phyloP scores from a whole-genome alignment of 2,797 vertebrate species.

The Periparus ater region DNA sequence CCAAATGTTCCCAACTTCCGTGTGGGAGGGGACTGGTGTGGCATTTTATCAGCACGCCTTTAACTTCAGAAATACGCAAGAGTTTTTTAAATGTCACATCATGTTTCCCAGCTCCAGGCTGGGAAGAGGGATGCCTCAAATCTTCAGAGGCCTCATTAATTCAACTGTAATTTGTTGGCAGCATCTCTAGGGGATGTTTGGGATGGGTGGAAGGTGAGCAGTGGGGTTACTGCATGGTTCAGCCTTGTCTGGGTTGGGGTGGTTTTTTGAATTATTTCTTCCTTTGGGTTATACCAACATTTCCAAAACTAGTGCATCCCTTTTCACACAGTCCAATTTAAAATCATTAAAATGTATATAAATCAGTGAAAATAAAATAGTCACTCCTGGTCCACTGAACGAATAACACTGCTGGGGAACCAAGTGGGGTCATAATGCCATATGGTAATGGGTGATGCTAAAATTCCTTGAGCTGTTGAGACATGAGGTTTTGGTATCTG shows the following conservation, averaged over 20 bases:
- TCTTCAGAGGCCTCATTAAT: neutral
- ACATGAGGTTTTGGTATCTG: fast-evolving
- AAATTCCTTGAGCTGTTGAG: neutral
- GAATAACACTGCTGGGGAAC: neutral
- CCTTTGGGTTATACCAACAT: neutral
- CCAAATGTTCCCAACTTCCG: neutral
- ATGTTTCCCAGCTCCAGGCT: neutral
- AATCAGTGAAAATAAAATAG: neutral
- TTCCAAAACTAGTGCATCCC: neutral
- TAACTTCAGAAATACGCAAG: neutral
- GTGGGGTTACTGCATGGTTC: neutral
- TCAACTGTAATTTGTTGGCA: neutral
- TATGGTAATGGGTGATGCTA: fast-evolving
- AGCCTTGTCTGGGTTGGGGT: neutral
- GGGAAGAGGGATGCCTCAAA: fast-evolving
- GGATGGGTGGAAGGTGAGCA: neutral
- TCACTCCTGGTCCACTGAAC: neutral
- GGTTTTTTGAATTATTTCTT: neutral
- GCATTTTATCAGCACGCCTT: neutral
- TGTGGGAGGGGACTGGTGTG: neutral
- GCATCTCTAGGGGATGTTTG: neutral
- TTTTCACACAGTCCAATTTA: neutral
- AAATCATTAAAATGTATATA: neutral
- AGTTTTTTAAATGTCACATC: neutral
- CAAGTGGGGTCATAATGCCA: fast-evolving